Evolutionary conservation across 2,888 invertebrate genomes (phyloP).

Genomic region (Poecilobothrus nobilitatus): DNA sequence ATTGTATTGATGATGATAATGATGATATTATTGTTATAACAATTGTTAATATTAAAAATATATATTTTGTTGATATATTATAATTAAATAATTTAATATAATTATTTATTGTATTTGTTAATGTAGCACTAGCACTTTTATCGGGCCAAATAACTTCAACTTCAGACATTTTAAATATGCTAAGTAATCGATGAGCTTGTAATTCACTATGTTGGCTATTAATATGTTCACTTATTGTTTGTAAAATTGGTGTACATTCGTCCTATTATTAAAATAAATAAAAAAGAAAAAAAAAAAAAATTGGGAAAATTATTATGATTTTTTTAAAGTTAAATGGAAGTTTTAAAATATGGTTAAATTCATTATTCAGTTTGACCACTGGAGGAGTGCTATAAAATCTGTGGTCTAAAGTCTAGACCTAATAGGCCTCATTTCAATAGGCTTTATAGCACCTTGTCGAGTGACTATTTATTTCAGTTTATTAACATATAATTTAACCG

Average conservation of each 20-base stretch:
- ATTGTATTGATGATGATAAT: slow-evolving; percentile 7
- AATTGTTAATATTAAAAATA: slow-evolving; percentile 8
- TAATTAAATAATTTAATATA: neutral
- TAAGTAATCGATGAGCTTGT: slow-evolving; percentile 75
- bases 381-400: no score
- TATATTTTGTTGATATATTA: slow-evolving; percentile 12
- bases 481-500: no score
- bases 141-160: slow-evolving; percentile 75
- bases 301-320: neutral
- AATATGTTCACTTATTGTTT: slow-evolving; percentile 73
- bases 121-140: slow-evolving; percentile 33
- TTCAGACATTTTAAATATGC: slow-evolving; percentile 88
- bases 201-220: slow-evolving; percentile 78
- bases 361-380: no score
- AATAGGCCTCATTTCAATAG: no score
- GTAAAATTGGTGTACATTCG: slow-evolving; percentile 72
- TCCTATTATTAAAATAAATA: slow-evolving; percentile 49
- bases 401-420: no score
- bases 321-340: slow-evolving; percentile 7
- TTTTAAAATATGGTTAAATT: neutral
- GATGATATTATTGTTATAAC: slow-evolving; percentile 10
- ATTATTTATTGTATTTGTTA: slow-evolving; percentile 17
- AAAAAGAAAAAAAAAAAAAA: neutral
- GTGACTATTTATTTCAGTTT: no score
- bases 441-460: no score